These are phyloP conservation scores for Oncorhynchus keta DNA, from an alignment of 2,113 vertebrate species.

Conservation along the genomic window DNA sequence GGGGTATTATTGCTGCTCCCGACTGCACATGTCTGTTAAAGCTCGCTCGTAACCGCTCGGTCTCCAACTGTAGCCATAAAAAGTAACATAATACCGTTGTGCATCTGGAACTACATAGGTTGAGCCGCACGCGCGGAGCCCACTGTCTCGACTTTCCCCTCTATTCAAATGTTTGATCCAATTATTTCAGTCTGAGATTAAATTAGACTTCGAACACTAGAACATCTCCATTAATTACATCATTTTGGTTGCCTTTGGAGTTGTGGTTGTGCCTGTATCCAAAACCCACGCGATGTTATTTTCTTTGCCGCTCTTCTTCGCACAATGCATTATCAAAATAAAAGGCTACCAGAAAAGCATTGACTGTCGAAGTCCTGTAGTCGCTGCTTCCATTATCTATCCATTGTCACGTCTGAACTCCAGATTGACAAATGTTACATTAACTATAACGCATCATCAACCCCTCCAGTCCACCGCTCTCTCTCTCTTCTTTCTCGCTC, in stretches of 20 bases:
- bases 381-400: conserved; percentile 54
- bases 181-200: conserved; percentile 29
- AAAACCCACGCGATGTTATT: conserved; percentile 34
- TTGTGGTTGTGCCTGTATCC: conserved; percentile 22
- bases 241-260: conserved; percentile 19
- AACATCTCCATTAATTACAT: conserved; percentile 33
- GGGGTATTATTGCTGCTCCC: conserved; percentile 65
- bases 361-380: conserved; percentile 45
- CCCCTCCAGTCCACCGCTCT: neutral
- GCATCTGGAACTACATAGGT: conserved; percentile 50
- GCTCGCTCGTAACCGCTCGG: conserved; percentile 31
- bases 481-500: neutral
- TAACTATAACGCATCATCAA: conserved; percentile 34
- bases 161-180: conserved; percentile 53
- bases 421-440: conserved; percentile 36
- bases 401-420: conserved; percentile 42
- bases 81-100: conserved; percentile 43
- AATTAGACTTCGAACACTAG: conserved; percentile 33
- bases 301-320: conserved; percentile 19
- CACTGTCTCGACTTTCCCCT: conserved; percentile 49
- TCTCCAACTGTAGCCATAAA: conserved; percentile 61
- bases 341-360: conserved; percentile 25
- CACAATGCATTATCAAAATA: conserved; percentile 24
- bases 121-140: conserved; percentile 41
- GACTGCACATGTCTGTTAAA: conserved; percentile 54